phyloP scores from a whole-genome alignment of 1,140 invertebrate genomes.

The Triops longicaudatus region DNA sequence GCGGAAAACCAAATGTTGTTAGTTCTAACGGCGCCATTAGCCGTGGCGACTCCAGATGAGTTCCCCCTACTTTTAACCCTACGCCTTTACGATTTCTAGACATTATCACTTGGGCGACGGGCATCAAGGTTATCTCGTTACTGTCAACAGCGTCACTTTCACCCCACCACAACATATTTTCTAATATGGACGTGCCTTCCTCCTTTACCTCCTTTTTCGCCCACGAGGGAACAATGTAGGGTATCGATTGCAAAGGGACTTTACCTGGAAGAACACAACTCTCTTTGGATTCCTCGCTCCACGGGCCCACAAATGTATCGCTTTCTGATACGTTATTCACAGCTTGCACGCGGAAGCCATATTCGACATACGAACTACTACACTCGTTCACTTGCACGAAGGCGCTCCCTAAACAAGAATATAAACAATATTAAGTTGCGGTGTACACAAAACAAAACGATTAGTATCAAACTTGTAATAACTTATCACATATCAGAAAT shows the following conservation, averaged over 20 bases:
- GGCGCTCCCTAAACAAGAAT: background rate
- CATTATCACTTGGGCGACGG: background rate
- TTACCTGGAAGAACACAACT: conserved; percentile 41
- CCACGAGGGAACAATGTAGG: conserved; percentile 13
- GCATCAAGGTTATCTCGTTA: background rate
- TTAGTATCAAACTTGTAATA: background rate
- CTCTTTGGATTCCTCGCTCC: conserved; percentile 41
- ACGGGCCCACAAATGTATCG: conserved; percentile 39
- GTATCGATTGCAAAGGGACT: conserved; percentile 23
- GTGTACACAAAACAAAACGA: background rate
- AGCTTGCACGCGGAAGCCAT: conserved; percentile 41
- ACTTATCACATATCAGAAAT: background rate
- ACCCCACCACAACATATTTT: background rate
- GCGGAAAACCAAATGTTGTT: background rate
- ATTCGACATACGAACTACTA: background rate
- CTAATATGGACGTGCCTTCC: background rate
- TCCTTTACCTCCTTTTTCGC: background rate
- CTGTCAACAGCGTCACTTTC: background rate
- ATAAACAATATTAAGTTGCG: background rate
- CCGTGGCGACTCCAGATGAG: background rate
- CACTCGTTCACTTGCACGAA: background rate
- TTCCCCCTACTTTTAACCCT: background rate
- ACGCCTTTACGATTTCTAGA: background rate
- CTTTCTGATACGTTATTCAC: conserved; percentile 39
- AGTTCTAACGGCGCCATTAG: background rate